These are phyloP conservation scores for Phataginus tetradactyla DNA, from an alignment of 2,797 vertebrate genomes.

Conservation along the genomic window DNA sequence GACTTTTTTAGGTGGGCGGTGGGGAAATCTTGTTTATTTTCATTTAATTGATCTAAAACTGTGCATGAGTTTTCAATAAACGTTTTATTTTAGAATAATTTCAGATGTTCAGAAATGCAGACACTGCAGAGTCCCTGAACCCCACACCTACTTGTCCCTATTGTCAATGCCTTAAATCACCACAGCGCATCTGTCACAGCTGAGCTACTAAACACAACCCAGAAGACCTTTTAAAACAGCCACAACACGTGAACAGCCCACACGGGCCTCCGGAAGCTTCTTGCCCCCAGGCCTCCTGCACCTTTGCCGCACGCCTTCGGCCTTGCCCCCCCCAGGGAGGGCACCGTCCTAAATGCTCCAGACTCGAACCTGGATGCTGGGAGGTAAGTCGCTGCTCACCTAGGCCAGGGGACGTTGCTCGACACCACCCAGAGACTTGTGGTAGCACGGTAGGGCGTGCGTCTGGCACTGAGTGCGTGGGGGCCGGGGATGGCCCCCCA, in stretches of 20 bases:
- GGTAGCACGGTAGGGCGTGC: fast-evolving
- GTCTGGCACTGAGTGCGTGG: not conserved
- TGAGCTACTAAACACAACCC: not conserved
- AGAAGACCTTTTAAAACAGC: not conserved
- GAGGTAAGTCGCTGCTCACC: not conserved
- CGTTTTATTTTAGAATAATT: slow-evolving; percentile 51
- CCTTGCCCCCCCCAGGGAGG: no score
- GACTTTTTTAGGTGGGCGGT: not conserved
- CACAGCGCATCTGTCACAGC: fast-evolving
- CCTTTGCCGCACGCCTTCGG: not conserved
- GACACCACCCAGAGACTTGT: no score
- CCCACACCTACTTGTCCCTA: not conserved
- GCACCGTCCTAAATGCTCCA: not conserved
- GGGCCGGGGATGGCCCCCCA: fast-evolving
- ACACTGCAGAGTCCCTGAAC: fast-evolving
- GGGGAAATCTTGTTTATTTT: slow-evolving; percentile 16
- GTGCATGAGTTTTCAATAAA: slow-evolving; percentile 57
- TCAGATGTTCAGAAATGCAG: not conserved
- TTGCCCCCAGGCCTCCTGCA: fast-evolving
- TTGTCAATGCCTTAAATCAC: no score
- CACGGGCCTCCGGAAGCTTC: fast-evolving
- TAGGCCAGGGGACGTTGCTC: fast-evolving
- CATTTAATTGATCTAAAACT: not conserved
- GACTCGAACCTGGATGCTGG: not conserved
- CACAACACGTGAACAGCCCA: not conserved